Conservation (phyloP, 2,797 vertebrate genomes). For the Clamator glandarius region DNA sequence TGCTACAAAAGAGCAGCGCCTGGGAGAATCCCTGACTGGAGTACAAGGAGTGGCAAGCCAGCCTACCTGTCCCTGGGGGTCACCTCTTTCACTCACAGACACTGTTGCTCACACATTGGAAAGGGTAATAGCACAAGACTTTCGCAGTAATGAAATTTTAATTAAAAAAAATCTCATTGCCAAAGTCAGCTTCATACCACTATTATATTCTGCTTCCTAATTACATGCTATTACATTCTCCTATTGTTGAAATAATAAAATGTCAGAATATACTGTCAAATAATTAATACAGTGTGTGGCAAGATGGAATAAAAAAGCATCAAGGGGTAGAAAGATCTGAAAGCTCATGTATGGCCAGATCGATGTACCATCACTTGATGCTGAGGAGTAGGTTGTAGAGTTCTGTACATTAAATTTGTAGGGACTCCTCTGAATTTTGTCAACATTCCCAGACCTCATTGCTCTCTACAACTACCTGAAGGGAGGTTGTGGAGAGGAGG, state of each 20-base stretch:
- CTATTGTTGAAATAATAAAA: conserved; percentile 11
- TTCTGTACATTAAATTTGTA: background rate
- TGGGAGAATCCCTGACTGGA: fast-evolving
- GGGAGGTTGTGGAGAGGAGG: no score
- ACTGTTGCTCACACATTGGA: background rate
- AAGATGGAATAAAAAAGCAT: background rate
- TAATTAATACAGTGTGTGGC: background rate
- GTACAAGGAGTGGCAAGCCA: background rate
- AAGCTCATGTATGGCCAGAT: background rate
- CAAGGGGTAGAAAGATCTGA: background rate
- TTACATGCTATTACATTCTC: background rate
- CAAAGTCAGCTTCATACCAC: background rate
- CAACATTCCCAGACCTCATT: background rate
- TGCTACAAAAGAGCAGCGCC: background rate
- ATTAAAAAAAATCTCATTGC: background rate
- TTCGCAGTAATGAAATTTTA: conserved; percentile 31
- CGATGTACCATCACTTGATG: background rate
- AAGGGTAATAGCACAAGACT: background rate
- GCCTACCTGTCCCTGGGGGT: fast-evolving
- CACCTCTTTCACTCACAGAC: background rate
- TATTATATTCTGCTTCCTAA: background rate
- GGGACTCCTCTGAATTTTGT: background rate
- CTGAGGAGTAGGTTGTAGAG: background rate
- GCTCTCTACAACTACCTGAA: no score
- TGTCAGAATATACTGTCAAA: conserved; percentile 12